A percentile compares a stretch with the other conserved stretches of the same genome.
Conservation (phyloP, 2,888 invertebrate genomes). For the Andrena trimmerana region DNA sequence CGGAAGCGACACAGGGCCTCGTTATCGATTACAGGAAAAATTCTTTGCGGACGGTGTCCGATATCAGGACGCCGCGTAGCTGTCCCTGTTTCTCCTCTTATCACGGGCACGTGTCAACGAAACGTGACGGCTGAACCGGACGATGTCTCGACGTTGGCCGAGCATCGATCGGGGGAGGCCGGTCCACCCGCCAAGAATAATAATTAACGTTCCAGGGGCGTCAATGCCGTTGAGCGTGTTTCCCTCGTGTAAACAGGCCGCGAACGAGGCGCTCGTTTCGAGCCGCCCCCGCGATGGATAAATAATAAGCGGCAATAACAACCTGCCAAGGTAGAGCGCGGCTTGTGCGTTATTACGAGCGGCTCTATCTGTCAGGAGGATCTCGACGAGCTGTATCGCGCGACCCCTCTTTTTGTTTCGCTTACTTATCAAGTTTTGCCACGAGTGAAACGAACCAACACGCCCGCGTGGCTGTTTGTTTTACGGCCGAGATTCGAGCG, state of each 20-base stretch:
- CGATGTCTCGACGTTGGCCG: constrained; percentile 19
- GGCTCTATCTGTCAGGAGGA: constrained; percentile 54
- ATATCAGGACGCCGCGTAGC: constrained; percentile 23
- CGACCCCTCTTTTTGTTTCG: constrained; percentile 65
- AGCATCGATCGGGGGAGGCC: constrained; percentile 44
- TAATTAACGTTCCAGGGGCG: constrained; percentile 63
- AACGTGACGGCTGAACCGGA: constrained; percentile 7
- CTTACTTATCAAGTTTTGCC: constrained; percentile 46
- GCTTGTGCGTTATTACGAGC: constrained; percentile 56
- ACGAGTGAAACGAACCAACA: background rate
- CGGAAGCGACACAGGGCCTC: constrained; percentile 39
- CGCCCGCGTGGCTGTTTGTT: background rate
- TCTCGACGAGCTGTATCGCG: constrained; percentile 63
- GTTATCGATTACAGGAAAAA: constrained; percentile 64
- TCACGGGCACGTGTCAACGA: constrained; percentile 41
- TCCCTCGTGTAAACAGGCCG: constrained; percentile 63
- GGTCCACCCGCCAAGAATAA: constrained; percentile 42
- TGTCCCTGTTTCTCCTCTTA: constrained; percentile 26
- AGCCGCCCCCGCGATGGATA: constrained; percentile 62
- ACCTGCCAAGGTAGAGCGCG: constrained; percentile 54
- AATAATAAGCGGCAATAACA: constrained; percentile 73
- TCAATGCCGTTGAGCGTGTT: constrained; percentile 41
- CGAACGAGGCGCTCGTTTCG: constrained; percentile 39
- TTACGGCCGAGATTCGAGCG: constrained; percentile 19
- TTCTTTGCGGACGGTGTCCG: constrained; percentile 47